Percentiles rank a stretch among this genome's conserved stretches.
These are phyloP conservation scores for Petrocephalus sullivani DNA, from an alignment of 2,797 vertebrate species.

Conservation along the genomic window DNA sequence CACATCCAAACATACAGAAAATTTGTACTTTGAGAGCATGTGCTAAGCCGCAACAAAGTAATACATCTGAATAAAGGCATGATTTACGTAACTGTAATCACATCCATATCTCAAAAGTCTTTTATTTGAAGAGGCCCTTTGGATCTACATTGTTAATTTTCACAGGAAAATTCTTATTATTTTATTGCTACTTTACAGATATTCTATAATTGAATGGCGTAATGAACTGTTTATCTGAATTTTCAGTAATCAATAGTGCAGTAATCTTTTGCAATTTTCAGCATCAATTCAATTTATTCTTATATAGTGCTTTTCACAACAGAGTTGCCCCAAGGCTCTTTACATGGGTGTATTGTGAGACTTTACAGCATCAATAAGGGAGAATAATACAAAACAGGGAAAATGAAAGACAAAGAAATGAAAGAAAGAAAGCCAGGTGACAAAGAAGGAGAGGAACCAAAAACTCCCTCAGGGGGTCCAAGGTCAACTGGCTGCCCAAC, in stretches of 20 bases:
- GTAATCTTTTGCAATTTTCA: not conserved
- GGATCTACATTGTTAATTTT: not conserved
- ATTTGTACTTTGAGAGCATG: not conserved
- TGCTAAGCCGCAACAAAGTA: not conserved
- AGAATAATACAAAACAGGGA: no score
- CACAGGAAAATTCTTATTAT: not conserved
- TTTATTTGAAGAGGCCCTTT: not conserved
- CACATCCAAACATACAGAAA: not conserved
- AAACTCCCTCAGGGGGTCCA: no score
- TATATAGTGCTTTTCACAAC: no score
- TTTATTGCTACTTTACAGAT: not conserved
- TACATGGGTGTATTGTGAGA: no score
- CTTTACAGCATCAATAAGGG: no score
- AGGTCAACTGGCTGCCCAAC: no score
- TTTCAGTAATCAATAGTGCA: not conserved
- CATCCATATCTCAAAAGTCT: not conserved
- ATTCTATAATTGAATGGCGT: not conserved
- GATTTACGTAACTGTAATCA: not conserved
- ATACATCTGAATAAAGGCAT: not conserved
- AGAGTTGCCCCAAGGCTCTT: no score
- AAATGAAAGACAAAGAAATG: no score
- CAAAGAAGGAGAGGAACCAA: no score
- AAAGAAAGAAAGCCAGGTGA: no score
- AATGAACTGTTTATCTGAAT: not conserved
- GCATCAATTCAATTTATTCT: no score